Conservation (phyloP, 92 coral and sea anemone species). For the Umimayanthus kanabou region DNA sequence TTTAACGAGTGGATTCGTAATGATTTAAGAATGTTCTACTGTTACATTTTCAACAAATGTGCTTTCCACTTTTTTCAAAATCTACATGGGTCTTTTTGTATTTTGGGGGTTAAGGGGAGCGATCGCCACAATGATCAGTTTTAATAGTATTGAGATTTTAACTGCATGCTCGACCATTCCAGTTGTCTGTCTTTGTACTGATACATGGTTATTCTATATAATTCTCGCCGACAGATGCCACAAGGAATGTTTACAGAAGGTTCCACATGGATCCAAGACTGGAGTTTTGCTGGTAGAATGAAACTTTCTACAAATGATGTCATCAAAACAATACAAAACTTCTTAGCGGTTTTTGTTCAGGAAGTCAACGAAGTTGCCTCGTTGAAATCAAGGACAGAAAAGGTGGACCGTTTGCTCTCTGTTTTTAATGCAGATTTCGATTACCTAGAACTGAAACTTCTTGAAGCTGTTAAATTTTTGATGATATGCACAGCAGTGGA, state of each 20-base stretch:
- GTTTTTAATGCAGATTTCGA: conserved; percentile 64
- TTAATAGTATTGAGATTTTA: neutral
- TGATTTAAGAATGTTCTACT: too few species aligned
- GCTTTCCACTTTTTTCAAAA: too few species aligned
- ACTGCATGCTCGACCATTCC: neutral
- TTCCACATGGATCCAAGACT: conserved; percentile 50
- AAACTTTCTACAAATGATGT: conserved; percentile 58
- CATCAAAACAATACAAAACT: conserved; percentile 55
- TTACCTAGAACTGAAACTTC: conserved; percentile 65
- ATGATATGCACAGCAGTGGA: conserved; percentile 75
- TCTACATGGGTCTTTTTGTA: too few species aligned
- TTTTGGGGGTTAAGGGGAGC: too few species aligned
- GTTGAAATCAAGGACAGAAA: conserved; percentile 54
- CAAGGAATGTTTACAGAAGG: conserved; percentile 45
- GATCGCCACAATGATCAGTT: neutral
- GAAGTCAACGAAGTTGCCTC: conserved; percentile 53
- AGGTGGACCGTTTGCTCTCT: conserved; percentile 66
- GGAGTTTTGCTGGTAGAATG: conserved; percentile 86
- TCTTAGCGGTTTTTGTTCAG: conserved; percentile 51
- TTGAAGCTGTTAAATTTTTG: conserved; percentile 87
- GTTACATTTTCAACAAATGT: too few species aligned
- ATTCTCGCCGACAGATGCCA: conserved; percentile 59
- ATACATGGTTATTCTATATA: neutral
- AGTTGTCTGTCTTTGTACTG: neutral
- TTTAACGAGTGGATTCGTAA: too few species aligned